A percentile compares a stretch with the other conserved stretches of the same genome.
Conservation (phyloP, 2,113 vertebrate genomes). For the Chloebia gouldiae region DNA sequence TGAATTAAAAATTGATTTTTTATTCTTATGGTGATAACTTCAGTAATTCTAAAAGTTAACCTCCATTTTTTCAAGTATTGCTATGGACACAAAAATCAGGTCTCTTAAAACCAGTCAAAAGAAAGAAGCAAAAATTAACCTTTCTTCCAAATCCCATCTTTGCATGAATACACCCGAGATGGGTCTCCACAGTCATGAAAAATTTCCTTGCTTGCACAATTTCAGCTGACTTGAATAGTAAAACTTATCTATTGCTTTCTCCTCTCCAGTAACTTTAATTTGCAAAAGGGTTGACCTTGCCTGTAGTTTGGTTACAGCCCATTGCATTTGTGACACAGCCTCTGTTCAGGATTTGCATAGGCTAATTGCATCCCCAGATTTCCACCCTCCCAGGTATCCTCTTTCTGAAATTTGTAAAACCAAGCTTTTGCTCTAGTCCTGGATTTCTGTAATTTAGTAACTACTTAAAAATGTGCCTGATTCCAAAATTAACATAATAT, state of each 20-base stretch:
- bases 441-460: not conserved
- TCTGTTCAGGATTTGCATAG: conserved; percentile 35
- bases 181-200: not conserved
- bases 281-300: conserved; percentile 37
- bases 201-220: not conserved
- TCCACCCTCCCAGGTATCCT: not conserved
- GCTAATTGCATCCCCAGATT: conserved; percentile 34
- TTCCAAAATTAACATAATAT: not conserved
- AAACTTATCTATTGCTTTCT: conserved; percentile 43
- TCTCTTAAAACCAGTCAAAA: not conserved
- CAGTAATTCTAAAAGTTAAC: not conserved
- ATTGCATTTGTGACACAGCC: conserved; percentile 30
- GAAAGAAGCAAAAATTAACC: conserved; percentile 13
- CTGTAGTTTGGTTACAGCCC: conserved; percentile 28
- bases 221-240: conserved; percentile 15
- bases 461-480: not conserved
- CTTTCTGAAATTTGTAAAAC: not conserved
- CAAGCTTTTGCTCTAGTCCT: not conserved
- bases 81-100: not conserved
- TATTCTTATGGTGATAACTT: not conserved
- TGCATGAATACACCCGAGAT: not conserved
- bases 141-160: not conserved
- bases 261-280: conserved; percentile 57
- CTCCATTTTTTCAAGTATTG: not conserved
- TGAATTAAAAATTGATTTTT: not conserved